Percentiles rank a stretch among this genome's conserved stretches.
Conservation (phyloP, 1,140 invertebrate species). For the Tetramorium alpestre region DNA sequence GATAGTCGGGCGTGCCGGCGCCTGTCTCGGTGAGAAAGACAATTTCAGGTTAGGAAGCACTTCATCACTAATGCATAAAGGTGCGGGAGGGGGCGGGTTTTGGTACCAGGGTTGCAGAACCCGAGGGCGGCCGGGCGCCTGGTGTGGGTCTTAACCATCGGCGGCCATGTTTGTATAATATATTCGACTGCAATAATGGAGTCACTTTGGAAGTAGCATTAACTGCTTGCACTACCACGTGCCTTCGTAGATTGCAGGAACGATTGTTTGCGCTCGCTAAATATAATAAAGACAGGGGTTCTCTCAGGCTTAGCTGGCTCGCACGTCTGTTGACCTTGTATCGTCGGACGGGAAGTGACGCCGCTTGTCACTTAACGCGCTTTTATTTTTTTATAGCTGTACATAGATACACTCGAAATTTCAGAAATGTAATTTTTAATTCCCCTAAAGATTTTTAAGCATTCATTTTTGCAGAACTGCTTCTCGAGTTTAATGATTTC, state of each 20-base stretch:
- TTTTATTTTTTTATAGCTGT: constrained; percentile 24
- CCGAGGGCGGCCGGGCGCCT: not conserved
- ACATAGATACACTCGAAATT: not conserved
- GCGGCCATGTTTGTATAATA: constrained; percentile 76
- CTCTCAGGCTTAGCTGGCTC: constrained; percentile 11
- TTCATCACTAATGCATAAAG: constrained; percentile 77
- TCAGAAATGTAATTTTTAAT: not conserved
- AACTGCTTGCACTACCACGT: constrained; percentile 68
- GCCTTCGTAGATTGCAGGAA: constrained; percentile 72
- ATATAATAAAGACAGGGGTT: constrained; percentile 78
- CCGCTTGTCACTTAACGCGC: no score
- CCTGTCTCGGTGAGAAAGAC: constrained; percentile 73
- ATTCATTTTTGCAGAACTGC: not conserved
- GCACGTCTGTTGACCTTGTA: constrained; percentile 53
- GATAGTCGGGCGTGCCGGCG: constrained; percentile 61
- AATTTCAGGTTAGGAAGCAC: constrained; percentile 75
- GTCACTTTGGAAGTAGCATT: constrained; percentile 76
- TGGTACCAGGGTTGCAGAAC: constrained; percentile 19
- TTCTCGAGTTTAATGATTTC: not conserved
- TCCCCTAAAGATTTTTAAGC: not conserved
- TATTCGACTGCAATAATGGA: constrained; percentile 77
- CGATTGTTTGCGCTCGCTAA: constrained; percentile 78
- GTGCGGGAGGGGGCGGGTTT: constrained; percentile 19
- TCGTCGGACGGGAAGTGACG: constrained; percentile 21
- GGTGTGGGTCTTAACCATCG: constrained; percentile 69